Evolutionary conservation across 2,888 invertebrate species (phyloP).

Genomic region (Mactromeris polynyma): DNA sequence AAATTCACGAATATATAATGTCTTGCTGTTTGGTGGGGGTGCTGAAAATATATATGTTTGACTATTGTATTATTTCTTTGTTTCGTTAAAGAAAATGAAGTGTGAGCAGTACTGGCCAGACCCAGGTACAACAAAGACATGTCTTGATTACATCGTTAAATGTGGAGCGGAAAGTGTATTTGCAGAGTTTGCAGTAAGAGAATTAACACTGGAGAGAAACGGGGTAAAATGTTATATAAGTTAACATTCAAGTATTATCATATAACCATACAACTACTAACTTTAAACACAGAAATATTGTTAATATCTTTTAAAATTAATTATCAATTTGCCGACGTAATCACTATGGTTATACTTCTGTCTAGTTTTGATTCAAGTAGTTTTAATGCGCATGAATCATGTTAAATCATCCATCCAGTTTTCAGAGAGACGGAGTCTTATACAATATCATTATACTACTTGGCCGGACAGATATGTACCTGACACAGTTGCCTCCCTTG

Average conservation of each 20-base stretch:
- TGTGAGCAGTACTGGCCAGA: conserved; percentile 29
- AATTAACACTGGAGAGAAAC: neutral
- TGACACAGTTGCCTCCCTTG: conserved; percentile 16
- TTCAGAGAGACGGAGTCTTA: neutral
- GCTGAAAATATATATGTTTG: no score
- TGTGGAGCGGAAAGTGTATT: neutral
- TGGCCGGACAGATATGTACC: conserved; percentile 22
- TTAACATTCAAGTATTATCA: no score
- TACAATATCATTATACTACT: conserved; percentile 28
- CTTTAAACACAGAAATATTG: no score
- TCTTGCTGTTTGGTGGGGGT: no score
- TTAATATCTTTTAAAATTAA: no score
- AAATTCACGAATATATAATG: no score
- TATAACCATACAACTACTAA: no score
- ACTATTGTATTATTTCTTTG: neutral
- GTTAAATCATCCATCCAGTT: no score
- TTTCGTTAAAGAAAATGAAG: conserved; percentile 20
- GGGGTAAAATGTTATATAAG: conserved; percentile 2
- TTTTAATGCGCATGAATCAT: no score
- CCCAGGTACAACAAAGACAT: neutral
- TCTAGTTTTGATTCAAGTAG: no score
- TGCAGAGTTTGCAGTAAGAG: conserved; percentile 24
- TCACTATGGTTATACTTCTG: no score
- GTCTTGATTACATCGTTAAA: neutral
- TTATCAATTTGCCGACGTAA: no score